Evolutionary conservation across 2,888 invertebrate species (phyloP), one percentile per base, ranked within the genome.

Genomic region (Thereva nobilitata): DNA sequence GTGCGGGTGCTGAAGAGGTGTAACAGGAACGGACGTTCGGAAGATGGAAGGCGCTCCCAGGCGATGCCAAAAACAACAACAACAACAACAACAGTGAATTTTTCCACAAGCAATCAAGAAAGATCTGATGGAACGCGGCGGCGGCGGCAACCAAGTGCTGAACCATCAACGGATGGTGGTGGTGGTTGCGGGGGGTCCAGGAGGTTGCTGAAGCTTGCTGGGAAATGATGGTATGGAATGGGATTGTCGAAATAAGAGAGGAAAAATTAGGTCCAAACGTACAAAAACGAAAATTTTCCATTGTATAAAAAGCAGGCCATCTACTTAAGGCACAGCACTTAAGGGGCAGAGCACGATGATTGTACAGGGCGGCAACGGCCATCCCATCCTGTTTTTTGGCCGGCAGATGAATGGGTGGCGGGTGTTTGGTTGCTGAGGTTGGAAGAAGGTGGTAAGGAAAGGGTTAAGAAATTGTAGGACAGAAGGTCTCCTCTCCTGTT

Each of bases 231-330:
- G 53, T 5, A 37, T 8, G 53, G 40, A 38, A 34, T 41, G 41
- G 50, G 45, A 35, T 8, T 41, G n/a, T 6, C 9, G 40, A 59
- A 61, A 41, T 61, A 41, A 61, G 23, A 61, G 23, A 61, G 61
- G 61, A 61, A 61, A 61, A 61, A 61, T 61, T 40, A 35, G 44
- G 49, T 61, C 34, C 45, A 50, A 61, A 61, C 50, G 41, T 50
- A 61, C 61, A 34, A 61, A 61, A 61, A 59, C 40, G 61, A 50
- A 61, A 61, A 61, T 61, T 50, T 50, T 61, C 50, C 61, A 61
- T 61, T 61, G 61, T 61, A 61, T 61, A 61, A 61, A 61, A 61
- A 61, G 61, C 61, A 61, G 50, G 61, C 61, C 61, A 61, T 61
- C 61, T 41, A 50, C 50, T 61, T 50, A 47, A n/a, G 44, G 56